Percentiles rank a stretch among this genome's conserved stretches.
Conservation (phyloP, 2,113 vertebrate species). For the Sakesphorus luctuosus region DNA sequence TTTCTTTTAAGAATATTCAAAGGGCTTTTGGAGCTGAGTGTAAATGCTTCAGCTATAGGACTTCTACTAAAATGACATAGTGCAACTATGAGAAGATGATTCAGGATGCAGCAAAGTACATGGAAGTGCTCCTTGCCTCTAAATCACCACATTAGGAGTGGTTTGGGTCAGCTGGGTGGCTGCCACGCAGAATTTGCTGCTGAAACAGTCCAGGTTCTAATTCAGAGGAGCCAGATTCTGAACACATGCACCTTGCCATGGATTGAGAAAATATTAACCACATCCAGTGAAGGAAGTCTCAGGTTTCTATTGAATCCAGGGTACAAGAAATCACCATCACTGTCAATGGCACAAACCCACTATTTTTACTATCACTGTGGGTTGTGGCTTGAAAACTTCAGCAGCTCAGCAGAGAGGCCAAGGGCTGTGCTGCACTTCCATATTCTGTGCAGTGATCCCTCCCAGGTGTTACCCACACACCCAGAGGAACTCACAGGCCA, state of each 20-base stretch:
- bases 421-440: accelerated
- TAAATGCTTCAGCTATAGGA: neutral
- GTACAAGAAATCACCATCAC: neutral
- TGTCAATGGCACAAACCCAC: neutral
- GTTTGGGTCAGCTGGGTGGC: neutral
- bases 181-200: neutral
- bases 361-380: neutral
- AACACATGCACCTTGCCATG: accelerated
- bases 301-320: neutral
- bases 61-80: neutral
- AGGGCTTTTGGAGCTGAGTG: neutral
- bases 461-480: neutral
- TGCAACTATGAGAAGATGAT: neutral
- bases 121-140: neutral
- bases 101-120: neutral
- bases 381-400: neutral
- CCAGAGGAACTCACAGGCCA: neutral
- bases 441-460: neutral
- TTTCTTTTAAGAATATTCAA: neutral
- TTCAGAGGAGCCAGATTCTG: neutral
- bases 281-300: neutral
- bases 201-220: neutral
- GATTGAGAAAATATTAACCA: neutral
- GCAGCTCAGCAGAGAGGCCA: neutral
- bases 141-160: neutral